Percentiles rank a stretch among this genome's conserved stretches.
Evolutionary conservation across 2,888 invertebrate genomes (phyloP).

Genomic region (Eutolmus rufibarbis): DNA sequence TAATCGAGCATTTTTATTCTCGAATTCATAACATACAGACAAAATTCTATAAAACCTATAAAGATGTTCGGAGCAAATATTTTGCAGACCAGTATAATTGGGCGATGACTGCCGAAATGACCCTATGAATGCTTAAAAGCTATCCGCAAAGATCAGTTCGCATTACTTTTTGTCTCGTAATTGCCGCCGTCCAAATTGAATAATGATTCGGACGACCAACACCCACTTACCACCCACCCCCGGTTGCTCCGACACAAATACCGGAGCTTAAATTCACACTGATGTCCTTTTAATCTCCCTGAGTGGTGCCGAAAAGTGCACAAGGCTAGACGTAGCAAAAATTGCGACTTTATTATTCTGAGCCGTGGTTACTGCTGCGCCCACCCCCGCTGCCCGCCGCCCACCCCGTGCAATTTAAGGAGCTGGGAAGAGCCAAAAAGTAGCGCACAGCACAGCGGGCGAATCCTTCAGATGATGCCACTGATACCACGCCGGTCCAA

Average conservation of each 20-base stretch:
- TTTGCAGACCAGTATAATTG: too few relatives aligned
- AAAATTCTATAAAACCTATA: too few relatives aligned
- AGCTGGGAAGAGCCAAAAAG: background rate
- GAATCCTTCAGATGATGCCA: background rate
- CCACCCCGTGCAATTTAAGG: background rate
- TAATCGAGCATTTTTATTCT: too few relatives aligned
- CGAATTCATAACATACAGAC: too few relatives aligned
- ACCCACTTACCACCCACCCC: background rate
- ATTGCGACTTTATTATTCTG: background rate
- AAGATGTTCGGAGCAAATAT: too few relatives aligned
- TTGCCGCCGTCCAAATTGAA: background rate
- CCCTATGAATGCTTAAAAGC: background rate
- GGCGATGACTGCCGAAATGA: background rate
- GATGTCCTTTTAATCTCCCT: background rate
- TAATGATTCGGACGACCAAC: background rate
- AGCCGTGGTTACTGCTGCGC: background rate
- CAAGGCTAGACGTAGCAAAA: slow-evolving; percentile 27
- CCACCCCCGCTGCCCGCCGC: background rate
- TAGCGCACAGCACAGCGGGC: background rate
- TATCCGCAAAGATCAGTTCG: background rate
- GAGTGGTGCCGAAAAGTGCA: slow-evolving; percentile 23
- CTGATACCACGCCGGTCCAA: background rate
- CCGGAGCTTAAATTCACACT: background rate
- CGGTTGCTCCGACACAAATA: background rate
- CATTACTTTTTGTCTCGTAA: background rate